These are phyloP conservation scores for Glyphotaelius pellucidus DNA, from an alignment of 2,888 invertebrate species.

Conservation along the genomic window DNA sequence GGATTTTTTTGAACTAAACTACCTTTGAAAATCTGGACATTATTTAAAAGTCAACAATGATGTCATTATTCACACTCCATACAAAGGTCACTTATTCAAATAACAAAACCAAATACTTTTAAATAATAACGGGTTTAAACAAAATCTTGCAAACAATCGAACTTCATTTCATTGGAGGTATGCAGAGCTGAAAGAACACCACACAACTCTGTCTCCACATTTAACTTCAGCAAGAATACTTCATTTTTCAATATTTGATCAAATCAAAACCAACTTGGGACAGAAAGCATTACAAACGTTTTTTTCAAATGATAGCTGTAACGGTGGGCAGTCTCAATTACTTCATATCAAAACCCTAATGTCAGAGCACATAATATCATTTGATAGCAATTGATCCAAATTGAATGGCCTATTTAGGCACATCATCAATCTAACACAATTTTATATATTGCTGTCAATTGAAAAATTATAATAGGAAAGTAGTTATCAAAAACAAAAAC, in stretches of 20 bases:
- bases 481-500: too few species aligned
- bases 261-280: background rate
- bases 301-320: background rate
- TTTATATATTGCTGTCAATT: background rate
- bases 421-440: background rate
- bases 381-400: slow-evolving; percentile 13
- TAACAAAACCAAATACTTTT: background rate
- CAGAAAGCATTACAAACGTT: background rate
- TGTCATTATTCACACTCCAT: background rate
- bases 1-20: background rate
- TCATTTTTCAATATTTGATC: background rate
- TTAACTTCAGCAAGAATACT: background rate
- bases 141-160: background rate
- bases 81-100: background rate
- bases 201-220: too few species aligned
- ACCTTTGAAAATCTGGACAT: background rate
- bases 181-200: background rate
- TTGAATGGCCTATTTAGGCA: slow-evolving; percentile 2
- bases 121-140: background rate
- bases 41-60: background rate
- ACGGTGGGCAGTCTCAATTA: background rate
- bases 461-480: background rate
- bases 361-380: background rate
- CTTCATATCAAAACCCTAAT: background rate
- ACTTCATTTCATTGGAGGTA: background rate